Base-by-base conservation (phyloP, 2,888 invertebrate genomes). In the Drosophila conformis region DNA sequence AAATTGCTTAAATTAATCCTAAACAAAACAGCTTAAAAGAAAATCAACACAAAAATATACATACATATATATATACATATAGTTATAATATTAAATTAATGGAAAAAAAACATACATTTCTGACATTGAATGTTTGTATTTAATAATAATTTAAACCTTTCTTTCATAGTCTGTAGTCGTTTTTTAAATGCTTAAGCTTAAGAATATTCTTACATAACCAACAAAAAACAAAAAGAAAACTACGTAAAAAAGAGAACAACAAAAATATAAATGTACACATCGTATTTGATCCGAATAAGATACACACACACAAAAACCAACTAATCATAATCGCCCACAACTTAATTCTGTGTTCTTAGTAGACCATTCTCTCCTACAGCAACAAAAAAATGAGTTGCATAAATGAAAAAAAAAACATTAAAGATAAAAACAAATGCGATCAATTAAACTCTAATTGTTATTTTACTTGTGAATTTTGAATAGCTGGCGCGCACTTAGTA, bases 101-200 rank as follows among this genome's bases (percentile, higher is more conserved):
- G 70, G 7, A 52, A 53, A 21, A 21, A 36, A 56, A 63, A 68
- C 42, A 60, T 65, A 73, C 76, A 81, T 78, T 81, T 80, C 83
- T 71, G 69, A 68, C 82, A 85, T 83, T 80, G 73, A 86, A 86
- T 85, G 83, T 85, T 82, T 78, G 83, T 76, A 73, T 64, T 66
- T 67, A 66, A 80, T 75, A 70, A 73, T 83, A 82, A 77, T 82
- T 83, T 76, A 76, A 76, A 82, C 52, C 36, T 84, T 78, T 85
- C 69, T 80, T 80, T 81, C 67, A 79, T 87, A 87, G 87, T 76
- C 60, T 71, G 60, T 86, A 86, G 86, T 79, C 82, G 83, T 87
- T 84, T 87, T 87, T 87, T 87, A 84, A 84, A 87, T 87, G 87
- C 88, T 87, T 87, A 87, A 87, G 87, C 77, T 75, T 87, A 84